These are phyloP conservation scores for Zaprionus africanus DNA, from an alignment of 1,140 invertebrate genomes.

Conservation along the genomic window DNA sequence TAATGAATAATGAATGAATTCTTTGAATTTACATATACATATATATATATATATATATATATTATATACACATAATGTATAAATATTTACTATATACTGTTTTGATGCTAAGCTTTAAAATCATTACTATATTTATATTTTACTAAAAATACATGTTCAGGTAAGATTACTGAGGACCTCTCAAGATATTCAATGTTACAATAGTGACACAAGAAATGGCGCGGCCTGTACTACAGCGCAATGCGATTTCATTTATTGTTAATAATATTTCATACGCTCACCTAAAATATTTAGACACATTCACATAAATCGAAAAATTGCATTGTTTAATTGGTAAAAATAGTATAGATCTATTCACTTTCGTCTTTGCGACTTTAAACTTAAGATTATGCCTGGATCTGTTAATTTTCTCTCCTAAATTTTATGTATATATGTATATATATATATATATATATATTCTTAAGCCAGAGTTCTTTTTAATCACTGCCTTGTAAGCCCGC, in stretches of 20 bases:
- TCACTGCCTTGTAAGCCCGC: constrained; percentile 46
- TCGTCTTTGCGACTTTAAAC: constrained; percentile 25
- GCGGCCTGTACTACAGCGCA: no score
- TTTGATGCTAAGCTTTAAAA: constrained; percentile 49
- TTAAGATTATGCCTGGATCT: constrained; percentile 19
- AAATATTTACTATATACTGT: constrained; percentile 47
- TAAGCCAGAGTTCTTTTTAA: constrained; percentile 21
- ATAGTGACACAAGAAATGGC: no score
- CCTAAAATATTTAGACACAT: constrained; percentile 12
- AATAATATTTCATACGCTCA: constrained; percentile 8
- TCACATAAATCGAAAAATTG: constrained; percentile 19
- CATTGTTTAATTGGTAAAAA: constrained; percentile 6
- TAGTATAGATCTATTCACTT: constrained; percentile 9
- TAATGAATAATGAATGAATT: no score
- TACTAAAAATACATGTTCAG: not conserved
- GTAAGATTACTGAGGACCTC: no score
- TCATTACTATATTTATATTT: constrained; percentile 32
- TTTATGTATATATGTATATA: not conserved
- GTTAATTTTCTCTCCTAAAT: constrained; percentile 6
- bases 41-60: no score
- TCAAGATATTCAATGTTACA: no score
- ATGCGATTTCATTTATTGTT: not conserved
- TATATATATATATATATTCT: not conserved
- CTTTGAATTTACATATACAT: no score
- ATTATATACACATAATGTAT: no score